Evolutionary conservation across 2,888 invertebrate species (phyloP).

Genomic region (Cyclophora albipunctata): DNA sequence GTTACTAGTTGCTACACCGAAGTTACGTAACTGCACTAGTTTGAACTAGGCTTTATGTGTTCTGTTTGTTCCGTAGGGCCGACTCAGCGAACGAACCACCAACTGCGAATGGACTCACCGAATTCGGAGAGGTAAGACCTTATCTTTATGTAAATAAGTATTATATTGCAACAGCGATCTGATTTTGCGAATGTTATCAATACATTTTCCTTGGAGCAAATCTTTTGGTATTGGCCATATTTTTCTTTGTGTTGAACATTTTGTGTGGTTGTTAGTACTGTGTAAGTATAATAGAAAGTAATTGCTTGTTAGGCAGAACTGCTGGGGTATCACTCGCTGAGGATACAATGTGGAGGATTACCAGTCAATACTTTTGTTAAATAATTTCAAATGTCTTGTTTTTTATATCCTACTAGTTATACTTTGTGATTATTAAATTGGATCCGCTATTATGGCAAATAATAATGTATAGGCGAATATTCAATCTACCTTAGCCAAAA

Average conservation of each 20-base stretch:
- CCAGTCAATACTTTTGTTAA: no score
- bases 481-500: no score
- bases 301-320: background rate
- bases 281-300: no score
- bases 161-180: conserved; percentile 6
- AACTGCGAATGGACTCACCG: conserved; percentile 64
- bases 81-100: conserved; percentile 71
- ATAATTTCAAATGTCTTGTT: no score
- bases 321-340: background rate
- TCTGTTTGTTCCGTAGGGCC: conserved; percentile 58
- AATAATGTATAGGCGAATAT: no score
- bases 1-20: no score
- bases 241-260: background rate
- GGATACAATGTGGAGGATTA: background rate
- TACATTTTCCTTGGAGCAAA: background rate
- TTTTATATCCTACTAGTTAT: no score
- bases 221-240: background rate
- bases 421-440: no score
- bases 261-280: no score
- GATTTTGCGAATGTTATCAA: conserved; percentile 15
- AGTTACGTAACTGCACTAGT: conserved; percentile 1
- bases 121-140: conserved; percentile 69
- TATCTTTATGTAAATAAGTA: conserved; percentile 1
- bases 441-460: no score
- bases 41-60: conserved; percentile 51